Conservation (phyloP, 2,113 vertebrate species). For the Sebastes schlegelii region DNA sequence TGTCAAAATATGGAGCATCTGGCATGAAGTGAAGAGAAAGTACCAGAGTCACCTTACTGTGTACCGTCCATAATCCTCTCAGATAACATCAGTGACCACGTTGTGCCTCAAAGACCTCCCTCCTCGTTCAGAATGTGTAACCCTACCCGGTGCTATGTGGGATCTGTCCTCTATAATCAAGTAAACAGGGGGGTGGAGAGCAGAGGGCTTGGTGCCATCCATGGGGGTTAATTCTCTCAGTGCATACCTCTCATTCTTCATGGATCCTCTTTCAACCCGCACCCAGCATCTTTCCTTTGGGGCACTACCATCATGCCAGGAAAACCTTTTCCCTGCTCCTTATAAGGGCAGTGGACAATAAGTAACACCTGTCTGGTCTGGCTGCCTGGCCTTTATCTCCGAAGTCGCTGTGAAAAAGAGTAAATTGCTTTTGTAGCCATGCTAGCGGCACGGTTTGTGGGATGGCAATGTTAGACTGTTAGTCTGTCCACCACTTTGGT, state of each 20-base stretch:
- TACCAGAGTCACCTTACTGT: conserved; percentile 44
- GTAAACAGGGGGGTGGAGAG: conserved; percentile 44
- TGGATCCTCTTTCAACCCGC: conserved; percentile 60
- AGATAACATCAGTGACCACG: conserved; percentile 31
- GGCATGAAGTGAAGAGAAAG: conserved; percentile 25
- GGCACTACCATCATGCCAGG: not conserved
- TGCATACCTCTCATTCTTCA: conserved; percentile 66
- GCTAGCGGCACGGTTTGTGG: not conserved
- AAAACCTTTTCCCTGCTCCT: conserved; percentile 18
- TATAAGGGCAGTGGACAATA: not conserved
- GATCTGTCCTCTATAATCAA: conserved; percentile 61
- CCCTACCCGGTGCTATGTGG: conserved; percentile 63
- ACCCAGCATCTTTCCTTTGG: conserved; percentile 33
- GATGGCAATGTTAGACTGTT: not conserved
- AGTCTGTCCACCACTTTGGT: not conserved
- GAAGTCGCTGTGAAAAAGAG: not conserved
- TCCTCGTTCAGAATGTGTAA: conserved; percentile 63
- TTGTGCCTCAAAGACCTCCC: conserved; percentile 27
- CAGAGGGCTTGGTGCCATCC: conserved; percentile 40
- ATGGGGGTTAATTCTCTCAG: conserved; percentile 46
- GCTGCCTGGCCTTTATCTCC: not conserved
- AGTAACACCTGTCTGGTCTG: not conserved
- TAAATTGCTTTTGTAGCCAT: not conserved
- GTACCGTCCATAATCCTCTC: conserved; percentile 15
- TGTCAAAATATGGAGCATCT: conserved; percentile 61